A percentile compares a stretch with the other conserved stretches of the same genome.
phyloP scores from a whole-genome alignment of 2,888 invertebrate genomes.

The Aricia artaxerxes region DNA sequence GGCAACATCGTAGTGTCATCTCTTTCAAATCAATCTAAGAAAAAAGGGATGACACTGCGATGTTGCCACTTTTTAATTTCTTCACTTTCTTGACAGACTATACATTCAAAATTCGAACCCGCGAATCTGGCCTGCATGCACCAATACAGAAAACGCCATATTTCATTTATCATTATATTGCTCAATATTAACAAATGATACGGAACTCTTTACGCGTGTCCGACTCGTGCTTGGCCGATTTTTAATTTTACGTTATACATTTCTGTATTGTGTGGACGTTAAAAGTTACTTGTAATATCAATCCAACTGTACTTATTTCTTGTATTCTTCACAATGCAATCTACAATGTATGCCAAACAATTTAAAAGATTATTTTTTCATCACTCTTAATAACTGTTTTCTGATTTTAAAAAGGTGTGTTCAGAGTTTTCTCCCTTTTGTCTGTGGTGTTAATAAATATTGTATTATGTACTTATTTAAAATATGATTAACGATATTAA shows the following conservation, averaged over 20 bases:
- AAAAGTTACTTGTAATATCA: not conserved
- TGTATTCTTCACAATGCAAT: slow-evolving; percentile 7
- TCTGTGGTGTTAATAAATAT: not conserved
- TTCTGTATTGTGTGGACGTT: not conserved
- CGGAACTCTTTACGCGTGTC: not conserved
- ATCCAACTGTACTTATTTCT: slow-evolving; percentile 5
- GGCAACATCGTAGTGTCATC: too few relatives aligned
- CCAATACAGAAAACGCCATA: too few relatives aligned
- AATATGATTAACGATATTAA: too few relatives aligned
- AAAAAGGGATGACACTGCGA: too few relatives aligned
- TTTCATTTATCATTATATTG: too few relatives aligned
- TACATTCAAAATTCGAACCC: too few relatives aligned
- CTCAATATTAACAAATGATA: too few relatives aligned
- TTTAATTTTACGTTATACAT: not conserved
- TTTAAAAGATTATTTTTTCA: slow-evolving; percentile 9
- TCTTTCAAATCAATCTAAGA: too few relatives aligned
- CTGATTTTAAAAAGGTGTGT: slow-evolving; percentile 4
- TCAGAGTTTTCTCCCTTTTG: not conserved
- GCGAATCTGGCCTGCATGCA: too few relatives aligned
- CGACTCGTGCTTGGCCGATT: not conserved
- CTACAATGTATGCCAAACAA: slow-evolving; percentile 4
- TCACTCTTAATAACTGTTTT: not conserved
- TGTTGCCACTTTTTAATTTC: too few relatives aligned
- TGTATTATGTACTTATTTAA: too few relatives aligned
- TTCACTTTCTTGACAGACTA: too few relatives aligned